A percentile compares a stretch with the other conserved stretches of the same genome.
Conservation (phyloP, 1,140 invertebrate genomes). For the Nasonia vitripennis region DNA sequence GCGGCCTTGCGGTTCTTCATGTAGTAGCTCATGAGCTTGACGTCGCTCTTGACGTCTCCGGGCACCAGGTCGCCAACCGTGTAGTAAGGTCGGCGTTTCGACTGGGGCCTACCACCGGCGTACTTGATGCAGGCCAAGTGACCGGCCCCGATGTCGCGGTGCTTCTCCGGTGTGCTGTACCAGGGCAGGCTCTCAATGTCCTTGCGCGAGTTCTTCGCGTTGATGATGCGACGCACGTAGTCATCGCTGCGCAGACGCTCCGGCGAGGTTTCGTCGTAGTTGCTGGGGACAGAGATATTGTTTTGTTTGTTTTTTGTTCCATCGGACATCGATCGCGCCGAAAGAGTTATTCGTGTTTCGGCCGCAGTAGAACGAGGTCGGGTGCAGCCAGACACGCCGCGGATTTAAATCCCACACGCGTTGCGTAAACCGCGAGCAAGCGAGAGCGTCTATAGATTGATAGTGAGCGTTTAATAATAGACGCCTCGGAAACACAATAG, state of each 20-base stretch:
- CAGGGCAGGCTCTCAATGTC: constrained; percentile 78
- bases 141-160: constrained; percentile 80
- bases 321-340: background rate
- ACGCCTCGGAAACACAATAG: background rate
- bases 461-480: background rate
- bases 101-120: constrained; percentile 84
- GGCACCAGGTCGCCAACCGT: constrained; percentile 77
- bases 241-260: constrained; percentile 77
- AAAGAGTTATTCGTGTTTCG: background rate
- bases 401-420: too few relatives aligned
- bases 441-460: background rate
- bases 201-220: constrained; percentile 77
- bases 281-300: constrained; percentile 55
- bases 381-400: background rate
- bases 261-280: constrained; percentile 68
- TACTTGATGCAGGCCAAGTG: constrained; percentile 86
- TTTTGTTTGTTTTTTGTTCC: constrained; percentile 1
- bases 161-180: constrained; percentile 80
- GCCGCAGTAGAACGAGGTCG: background rate
- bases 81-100: constrained; percentile 82
- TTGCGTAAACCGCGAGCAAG: background rate
- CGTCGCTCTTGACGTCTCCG: constrained; percentile 80
- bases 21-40: constrained; percentile 86
- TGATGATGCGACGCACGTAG: constrained; percentile 79
- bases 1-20: constrained; percentile 82